Percentiles rank a stretch among this genome's conserved stretches.
phyloP scores from a whole-genome alignment of 2,888 invertebrate species.

The Lasius platythorax region DNA sequence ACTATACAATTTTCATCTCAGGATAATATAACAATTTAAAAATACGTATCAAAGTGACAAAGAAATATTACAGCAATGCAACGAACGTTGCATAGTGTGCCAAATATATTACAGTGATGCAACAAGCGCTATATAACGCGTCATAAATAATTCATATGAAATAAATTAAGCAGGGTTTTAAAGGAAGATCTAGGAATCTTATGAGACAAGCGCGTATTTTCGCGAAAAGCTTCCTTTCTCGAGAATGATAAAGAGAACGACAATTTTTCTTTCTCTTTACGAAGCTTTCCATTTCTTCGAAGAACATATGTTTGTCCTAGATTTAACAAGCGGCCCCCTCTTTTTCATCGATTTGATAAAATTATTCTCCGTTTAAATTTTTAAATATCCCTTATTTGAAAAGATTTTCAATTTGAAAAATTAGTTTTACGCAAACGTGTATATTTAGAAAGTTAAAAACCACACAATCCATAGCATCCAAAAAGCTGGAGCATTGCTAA shows the following conservation, averaged over 20 bases:
- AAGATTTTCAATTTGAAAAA: background rate
- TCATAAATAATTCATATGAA: constrained; percentile 27
- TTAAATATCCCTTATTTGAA: background rate
- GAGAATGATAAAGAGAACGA: background rate
- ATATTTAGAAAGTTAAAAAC: constrained; percentile 4
- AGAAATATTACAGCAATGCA: background rate
- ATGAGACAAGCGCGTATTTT: background rate
- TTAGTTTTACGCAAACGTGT: background rate
- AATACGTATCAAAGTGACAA: background rate
- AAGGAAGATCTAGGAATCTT: background rate
- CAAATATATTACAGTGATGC: background rate
- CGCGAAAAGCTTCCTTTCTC: background rate
- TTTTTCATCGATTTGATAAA: background rate
- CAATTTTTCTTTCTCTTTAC: constrained; percentile 12
- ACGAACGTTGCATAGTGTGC: background rate
- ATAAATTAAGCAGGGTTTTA: constrained; percentile 7
- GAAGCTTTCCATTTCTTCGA: background rate
- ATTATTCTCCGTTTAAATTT: background rate
- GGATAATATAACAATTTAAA: constrained; percentile 16
- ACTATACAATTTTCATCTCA: background rate
- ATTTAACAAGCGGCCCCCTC: background rate
- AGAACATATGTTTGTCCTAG: background rate
- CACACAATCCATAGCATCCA: background rate
- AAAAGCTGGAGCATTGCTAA: background rate
- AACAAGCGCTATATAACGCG: constrained; percentile 6